These are phyloP conservation scores for Suricata suricatta DNA, from an alignment of 2,113 vertebrate genomes.

Conservation along the genomic window DNA sequence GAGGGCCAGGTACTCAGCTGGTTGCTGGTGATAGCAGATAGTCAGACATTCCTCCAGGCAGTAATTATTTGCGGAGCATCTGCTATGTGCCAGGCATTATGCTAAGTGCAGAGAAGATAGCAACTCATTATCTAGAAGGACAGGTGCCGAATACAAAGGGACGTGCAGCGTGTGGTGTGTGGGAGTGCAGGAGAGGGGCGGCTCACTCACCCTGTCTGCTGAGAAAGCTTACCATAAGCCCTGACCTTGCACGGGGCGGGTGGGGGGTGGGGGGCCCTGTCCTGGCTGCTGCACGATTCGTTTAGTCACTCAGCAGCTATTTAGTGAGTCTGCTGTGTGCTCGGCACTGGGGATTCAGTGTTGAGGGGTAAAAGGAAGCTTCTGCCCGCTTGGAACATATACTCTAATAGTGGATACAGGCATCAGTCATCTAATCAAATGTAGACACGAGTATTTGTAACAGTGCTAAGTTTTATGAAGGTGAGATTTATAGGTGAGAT, in stretches of 20 bases:
- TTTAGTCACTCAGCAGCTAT: background rate
- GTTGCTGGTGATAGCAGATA: background rate
- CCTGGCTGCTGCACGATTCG: background rate
- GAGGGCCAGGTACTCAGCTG: background rate
- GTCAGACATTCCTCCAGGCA: background rate
- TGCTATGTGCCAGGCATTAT: background rate
- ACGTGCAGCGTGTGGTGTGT: too few relatives aligned
- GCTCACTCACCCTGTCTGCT: background rate
- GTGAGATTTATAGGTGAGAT: background rate
- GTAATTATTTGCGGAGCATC: background rate
- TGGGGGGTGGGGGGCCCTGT: background rate
- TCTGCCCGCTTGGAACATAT: background rate
- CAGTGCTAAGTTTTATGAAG: background rate
- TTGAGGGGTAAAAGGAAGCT: background rate
- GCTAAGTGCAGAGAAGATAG: background rate
- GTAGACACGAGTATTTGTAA: background rate
- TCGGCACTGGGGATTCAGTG: background rate
- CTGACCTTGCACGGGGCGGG: background rate
- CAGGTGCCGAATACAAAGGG: background rate
- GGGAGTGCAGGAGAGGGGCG: background rate
- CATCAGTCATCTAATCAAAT: background rate
- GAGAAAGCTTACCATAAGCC: background rate
- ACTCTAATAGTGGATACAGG: background rate
- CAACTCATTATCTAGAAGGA: background rate
- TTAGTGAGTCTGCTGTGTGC: background rate